A percentile compares a stretch with the other conserved stretches of the same genome.
These are phyloP conservation scores for Vannuccia rotundouncinata DNA, from an alignment of 2,888 invertebrate genomes.

Conservation along the genomic window DNA sequence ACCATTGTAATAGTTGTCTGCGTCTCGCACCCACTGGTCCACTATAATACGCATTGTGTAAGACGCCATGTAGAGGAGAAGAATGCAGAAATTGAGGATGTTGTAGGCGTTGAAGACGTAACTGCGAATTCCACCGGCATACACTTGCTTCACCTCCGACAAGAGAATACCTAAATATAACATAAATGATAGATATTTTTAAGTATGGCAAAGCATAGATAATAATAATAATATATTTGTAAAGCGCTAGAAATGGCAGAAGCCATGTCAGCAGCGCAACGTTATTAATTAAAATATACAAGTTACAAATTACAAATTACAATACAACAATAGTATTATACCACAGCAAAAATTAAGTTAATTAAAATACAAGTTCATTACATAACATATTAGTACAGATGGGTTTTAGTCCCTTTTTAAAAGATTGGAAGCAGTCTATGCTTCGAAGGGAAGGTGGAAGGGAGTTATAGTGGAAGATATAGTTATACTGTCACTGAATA, in stretches of 20 bases:
- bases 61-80: slow-evolving; percentile 56
- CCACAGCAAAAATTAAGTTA: not conserved
- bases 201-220: not conserved
- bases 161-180: slow-evolving; percentile 50
- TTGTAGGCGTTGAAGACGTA: slow-evolving; percentile 55
- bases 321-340: not conserved
- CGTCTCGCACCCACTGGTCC: slow-evolving; percentile 51
- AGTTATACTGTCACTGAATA: too few relatives aligned
- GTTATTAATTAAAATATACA: too few relatives aligned
- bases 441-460: too few relatives aligned
- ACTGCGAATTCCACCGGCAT: slow-evolving; percentile 51
- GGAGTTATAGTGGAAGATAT: too few relatives aligned
- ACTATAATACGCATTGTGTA: slow-evolving; percentile 55
- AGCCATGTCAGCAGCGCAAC: too few relatives aligned
- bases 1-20: slow-evolving; percentile 46
- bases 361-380: not conserved
- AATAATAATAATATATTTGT: too few relatives aligned
- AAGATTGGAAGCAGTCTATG: too few relatives aligned
- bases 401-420: too few relatives aligned
- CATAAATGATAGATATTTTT: not conserved
- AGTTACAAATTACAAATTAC: too few relatives aligned
- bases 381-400: too few relatives aligned
- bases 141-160: slow-evolving; percentile 56
- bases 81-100: slow-evolving; percentile 53
- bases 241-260: too few relatives aligned